Evolutionary conservation across 64 coral and sea anemone species (phyloP), one percentile per base, ranked within the genome.

Genomic region (Acropora tenuis): DNA sequence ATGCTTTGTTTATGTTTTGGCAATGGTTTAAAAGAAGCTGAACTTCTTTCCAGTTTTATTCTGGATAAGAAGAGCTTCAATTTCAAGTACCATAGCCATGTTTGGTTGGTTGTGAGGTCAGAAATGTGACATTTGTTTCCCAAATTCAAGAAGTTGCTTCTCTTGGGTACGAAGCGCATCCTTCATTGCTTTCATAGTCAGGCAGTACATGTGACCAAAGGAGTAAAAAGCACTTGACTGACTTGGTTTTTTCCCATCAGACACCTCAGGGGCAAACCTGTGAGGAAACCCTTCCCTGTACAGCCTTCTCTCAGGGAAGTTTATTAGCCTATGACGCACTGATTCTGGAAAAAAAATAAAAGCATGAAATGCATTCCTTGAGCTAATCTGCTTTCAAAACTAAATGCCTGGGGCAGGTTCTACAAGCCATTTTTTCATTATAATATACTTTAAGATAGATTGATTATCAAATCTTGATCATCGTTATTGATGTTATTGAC

Each of bases 261-360:
- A 86, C 30, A 87, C 50, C 49, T 87, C 90, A 20, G 83, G 90
- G 9, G 83, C 82, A 50, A 92, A n/a, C n/a, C n/a, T 50, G 17
- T 92, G 74, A 20, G 83, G 82, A 87, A 63, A 92, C 17, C 65
- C 77, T 83, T 87, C 45, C 48, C 83, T 92, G 90, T 92, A 87
- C 7, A 60, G 43, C 50, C 48, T 77, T 20, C 74, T 58, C 59
- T 90, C 88, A 57, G 1, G 16, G 4, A 30, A 30, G 58, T 9
- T 88, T 40, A 77, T 65, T 5, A 41, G 1, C 55, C 3, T 53
- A 42, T 73, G 63, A 6, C 8, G 8, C 60, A 78, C 49, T 76
- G 45, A 88, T 59, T 41, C 43, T 77, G 12, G 12, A 76, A 76
- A 3, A 15, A 15, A 76, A 46, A n/a, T 76, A 55, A 55, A 68